Base-by-base conservation (phyloP, 2,797 vertebrate species). In the Gymnoscopelus braueri region DNA sequence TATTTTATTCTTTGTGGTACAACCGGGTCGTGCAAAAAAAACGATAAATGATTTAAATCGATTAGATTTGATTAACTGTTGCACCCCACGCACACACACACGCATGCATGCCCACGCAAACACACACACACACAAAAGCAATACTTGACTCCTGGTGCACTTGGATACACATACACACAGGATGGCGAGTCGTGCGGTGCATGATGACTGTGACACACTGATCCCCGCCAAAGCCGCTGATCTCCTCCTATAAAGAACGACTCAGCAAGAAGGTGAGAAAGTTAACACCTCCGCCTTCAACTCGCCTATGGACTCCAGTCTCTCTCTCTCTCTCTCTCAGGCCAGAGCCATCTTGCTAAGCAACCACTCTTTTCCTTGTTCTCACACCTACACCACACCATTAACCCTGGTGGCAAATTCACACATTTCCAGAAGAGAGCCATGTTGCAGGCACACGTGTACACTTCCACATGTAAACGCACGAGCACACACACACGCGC, bases 391-490 rank as follows among this genome's bases (percentile, higher is more conserved):
- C 63, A 63, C 60, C 68, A 29, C 39, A 35, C 55, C 39, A 39
- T 65, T 11, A 49, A 60, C 50, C 56, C 65, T 65, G 78, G 72
- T 67, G 69, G 72, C 72, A 82, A 79, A 81, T 87, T 85, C 84
- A 79, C 87, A 88, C 66, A 44, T 83, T 64, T 70, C 60, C 66
- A 73, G 63, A 52, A 39, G 60, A 74, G 81, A 60, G 53, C 60
- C 74, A 61, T 72, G n/a, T 29, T 58, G 19, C 44, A 49, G 12
- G 13, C 51, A 61, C n/a, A 35, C 15, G 60, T 57, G 64, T 63
- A 80, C 84, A 84, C 79, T 80, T 82, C 78, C 78, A 15, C 63
- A 49, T 71, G 59, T 69, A 65, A 73, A 60, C 26, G 4, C 32
- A 49, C 67, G 49, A 60, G n/a, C 35, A 55, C 48, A n/a, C 61